Evolutionary conservation across 2,113 vertebrate genomes (phyloP), one percentile per base, ranked within the genome.

Genomic region (Albula glossodonta): DNA sequence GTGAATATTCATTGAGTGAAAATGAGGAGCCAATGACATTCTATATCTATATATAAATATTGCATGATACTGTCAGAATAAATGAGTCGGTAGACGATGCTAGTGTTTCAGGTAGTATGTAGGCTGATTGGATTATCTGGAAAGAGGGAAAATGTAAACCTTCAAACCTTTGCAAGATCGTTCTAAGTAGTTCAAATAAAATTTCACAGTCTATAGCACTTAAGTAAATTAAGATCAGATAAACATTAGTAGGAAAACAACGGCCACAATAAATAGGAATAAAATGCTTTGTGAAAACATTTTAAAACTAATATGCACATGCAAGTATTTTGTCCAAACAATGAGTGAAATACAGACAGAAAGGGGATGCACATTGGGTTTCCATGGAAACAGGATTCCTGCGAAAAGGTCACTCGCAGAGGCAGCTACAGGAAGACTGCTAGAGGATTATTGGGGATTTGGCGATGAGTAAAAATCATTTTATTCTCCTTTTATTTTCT

Each of bases 311-410:
- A 86, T 66, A 89, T 84, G 87, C 87, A 88, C 91, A 90, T 90
- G 78, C 84, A 89, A 80, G 87, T 90, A 88, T 87, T 88, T 90
- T 88, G 88, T 87, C 88, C 53, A 52, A 90, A 86, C 22, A 74
- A 87, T 89, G 90, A 92, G 86, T 87, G 90, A 88, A 91, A 91
- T 91, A 86, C 80, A 90, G 90, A 91, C 83, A 83, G 80, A 84
- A 85, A 57, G 83, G 79, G 80, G 51, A 81, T 60, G 89, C 89
- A 88, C 87, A 80, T 86, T 89, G 88, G 85, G 94, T 96, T 95
- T 92, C 95, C 93, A 96, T 95, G 93, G 95, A 91, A 95, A 96
- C 95, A 93, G 91, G 93, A 93, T 94, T 93, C 92, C 89, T 92
- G 91, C 41, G 91, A 94, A 95, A 95, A 96, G 94, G 94, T 96